Conservation (phyloP, 2,888 invertebrate genomes). For the Himalopsyche anomala region DNA sequence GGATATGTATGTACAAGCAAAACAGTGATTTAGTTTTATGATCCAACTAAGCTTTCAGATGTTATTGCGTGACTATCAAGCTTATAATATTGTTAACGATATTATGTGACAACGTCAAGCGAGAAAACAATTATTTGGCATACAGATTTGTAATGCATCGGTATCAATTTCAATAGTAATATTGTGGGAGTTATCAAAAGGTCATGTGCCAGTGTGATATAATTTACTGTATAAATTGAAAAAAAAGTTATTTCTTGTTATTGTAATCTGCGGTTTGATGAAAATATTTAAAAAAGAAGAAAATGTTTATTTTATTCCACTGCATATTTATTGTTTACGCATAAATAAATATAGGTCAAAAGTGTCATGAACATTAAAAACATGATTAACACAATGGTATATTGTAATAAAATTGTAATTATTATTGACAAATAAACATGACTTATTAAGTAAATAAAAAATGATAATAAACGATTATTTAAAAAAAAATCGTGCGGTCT, state of each 20-base stretch:
- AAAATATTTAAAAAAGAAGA: neutral
- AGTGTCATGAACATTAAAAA: conserved; percentile 19
- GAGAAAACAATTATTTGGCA: conserved; percentile 61
- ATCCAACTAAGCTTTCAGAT: conserved; percentile 7
- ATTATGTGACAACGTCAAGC: conserved; percentile 60
- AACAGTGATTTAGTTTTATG: conserved; percentile 27
- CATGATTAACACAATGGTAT: neutral
- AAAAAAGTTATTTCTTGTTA: neutral
- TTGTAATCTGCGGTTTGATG: conserved; percentile 31
- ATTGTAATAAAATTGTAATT: neutral
- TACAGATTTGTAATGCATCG: conserved; percentile 47
- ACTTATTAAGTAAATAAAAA: neutral
- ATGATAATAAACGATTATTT: neutral
- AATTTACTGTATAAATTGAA: conserved; percentile 16
- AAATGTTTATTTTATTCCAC: neutral
- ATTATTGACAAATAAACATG: neutral
- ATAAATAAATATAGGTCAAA: conserved; percentile 13
- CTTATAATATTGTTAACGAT: conserved; percentile 60
- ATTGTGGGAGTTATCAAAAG: conserved; percentile 62
- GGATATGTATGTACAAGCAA: conserved; percentile 39
- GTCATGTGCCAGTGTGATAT: conserved; percentile 45
- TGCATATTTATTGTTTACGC: neutral
- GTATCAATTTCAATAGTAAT: conserved; percentile 58
- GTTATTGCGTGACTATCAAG: conserved; percentile 45
- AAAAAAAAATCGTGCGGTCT: too few species aligned